Evolutionary conservation across 2,888 invertebrate genomes (phyloP).

Genomic region (Diaperis boleti): DNA sequence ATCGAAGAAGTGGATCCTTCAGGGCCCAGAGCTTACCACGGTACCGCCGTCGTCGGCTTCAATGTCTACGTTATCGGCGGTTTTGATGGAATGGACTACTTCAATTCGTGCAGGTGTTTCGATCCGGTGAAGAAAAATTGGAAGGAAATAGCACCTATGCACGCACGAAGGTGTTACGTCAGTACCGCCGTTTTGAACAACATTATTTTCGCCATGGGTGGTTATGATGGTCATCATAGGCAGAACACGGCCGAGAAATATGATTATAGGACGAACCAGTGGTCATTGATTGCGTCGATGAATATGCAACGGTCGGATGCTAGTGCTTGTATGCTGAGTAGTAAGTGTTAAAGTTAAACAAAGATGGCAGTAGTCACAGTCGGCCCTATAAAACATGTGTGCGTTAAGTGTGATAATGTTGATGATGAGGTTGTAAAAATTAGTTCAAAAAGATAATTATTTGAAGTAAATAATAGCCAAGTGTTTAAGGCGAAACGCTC

Average conservation of each 20-base stretch:
- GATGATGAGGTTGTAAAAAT: too few relatives aligned
- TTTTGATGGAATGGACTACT: conserved; percentile 79
- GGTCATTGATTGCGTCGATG: conserved; percentile 91
- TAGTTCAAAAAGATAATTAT: too few relatives aligned
- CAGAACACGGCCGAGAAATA: conserved; percentile 90
- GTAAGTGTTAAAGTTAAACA: too few relatives aligned
- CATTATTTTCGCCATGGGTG: conserved; percentile 88
- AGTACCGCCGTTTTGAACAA: conserved; percentile 84
- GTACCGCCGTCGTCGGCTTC: conserved; percentile 88
- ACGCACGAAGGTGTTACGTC: conserved; percentile 87
- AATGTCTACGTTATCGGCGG: conserved; percentile 93
- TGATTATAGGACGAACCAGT: conserved; percentile 86
- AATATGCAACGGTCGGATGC: conserved; percentile 91
- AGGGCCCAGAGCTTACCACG: conserved; percentile 92
- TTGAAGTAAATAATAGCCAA: too few relatives aligned
- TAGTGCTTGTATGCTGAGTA: conserved; percentile 87
- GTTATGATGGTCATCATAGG: conserved; percentile 87
- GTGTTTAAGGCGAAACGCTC: too few relatives aligned
- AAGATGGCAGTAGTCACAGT: too few relatives aligned
- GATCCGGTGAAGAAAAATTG: conserved; percentile 87
- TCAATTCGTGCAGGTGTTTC: conserved; percentile 72
- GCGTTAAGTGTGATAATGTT: too few relatives aligned
- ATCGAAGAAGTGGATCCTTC: conserved; percentile 84
- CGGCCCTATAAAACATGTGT: too few relatives aligned
- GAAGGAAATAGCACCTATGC: conserved; percentile 93